Percentiles rank a stretch among this genome's conserved stretches.
These are phyloP conservation scores for Chionomys nivalis DNA, from an alignment of 2,113 vertebrate species.

Conservation along the genomic window DNA sequence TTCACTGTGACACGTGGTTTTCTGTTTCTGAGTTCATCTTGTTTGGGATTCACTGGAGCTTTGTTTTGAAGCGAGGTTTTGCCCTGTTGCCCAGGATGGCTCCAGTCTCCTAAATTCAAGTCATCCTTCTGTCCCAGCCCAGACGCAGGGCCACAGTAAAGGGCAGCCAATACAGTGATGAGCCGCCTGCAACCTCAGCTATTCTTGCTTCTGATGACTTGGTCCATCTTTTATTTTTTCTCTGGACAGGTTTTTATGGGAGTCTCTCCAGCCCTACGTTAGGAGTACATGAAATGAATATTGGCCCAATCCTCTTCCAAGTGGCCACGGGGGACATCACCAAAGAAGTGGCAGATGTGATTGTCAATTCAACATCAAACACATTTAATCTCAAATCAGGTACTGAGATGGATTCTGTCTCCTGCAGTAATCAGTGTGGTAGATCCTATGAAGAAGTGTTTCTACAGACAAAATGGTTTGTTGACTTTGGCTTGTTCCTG, in stretches of 20 bases:
- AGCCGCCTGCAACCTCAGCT: not conserved
- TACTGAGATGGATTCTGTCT: conserved; percentile 66
- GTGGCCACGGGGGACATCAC: conserved; percentile 91
- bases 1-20: conserved; percentile 1
- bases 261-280: conserved; percentile 76
- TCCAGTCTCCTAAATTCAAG: not conserved
- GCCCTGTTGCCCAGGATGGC: not conserved
- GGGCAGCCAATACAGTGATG: not conserved
- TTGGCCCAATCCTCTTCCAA: conserved; percentile 88
- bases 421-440: not conserved
- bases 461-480: not conserved
- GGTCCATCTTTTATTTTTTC: conserved; percentile 8
- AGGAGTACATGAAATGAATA: conserved; percentile 86
- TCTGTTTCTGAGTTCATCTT: not conserved
- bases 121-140: not conserved
- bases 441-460: not conserved
- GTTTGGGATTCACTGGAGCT: not conserved
- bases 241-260: conserved; percentile 80
- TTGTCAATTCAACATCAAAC: conserved; percentile 90
- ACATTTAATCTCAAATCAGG: conserved; percentile 88
- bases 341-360: conserved; percentile 89
- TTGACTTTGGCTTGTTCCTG: not conserved
- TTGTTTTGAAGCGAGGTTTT: not conserved
- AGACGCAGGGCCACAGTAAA: not conserved
- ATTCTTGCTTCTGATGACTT: not conserved